Evolutionary conservation across 2,888 invertebrate species (phyloP), one percentile per base, ranked within the genome.

Genomic region (Trisateles emortualis): DNA sequence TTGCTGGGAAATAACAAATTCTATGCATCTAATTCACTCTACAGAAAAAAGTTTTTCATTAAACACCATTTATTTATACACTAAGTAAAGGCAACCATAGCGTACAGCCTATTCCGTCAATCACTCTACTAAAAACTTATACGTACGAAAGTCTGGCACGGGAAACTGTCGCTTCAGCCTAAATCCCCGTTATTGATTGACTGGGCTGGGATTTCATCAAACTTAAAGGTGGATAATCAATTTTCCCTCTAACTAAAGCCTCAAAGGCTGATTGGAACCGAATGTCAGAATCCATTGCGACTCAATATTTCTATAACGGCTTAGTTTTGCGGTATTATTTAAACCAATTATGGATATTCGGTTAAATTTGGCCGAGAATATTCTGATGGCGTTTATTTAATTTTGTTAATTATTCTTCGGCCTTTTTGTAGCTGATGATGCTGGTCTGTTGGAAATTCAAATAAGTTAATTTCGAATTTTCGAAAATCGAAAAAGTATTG

Each of bases 151-250:
- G 9, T 32, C 10, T 8, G 32, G 19, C 29, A 30, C 38, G 14
- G 24, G 54, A 54, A 57, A 57, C 53, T 53, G 53, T 49, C 50
- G 51, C 36, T 53, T 44, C 11, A n/a, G 39, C 42, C 39, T 50
- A 46, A 54, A 66, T 26, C 46, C 43, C 38, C 36, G 54, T 47
- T 59, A 64, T 62, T 65, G 65, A 69, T 70, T 59, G 54, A 54
- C 62, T 59, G 30, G 52, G 51, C 47, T 46, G 39, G 54, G 59
- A 59, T 71, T 68, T 66, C 64, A 71, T 68, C 63, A 70, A 68
- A 70, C 60, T 66, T 61, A 63, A 63, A 70, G 63, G 66, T 62
- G 48, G 68, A 71, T 71, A 66, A 70, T 71, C 71, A 70, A 71
- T 68, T 70, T 60, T 50, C 62, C 39, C 48, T 50, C 26, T 38